A percentile compares a stretch with the other conserved stretches of the same genome.
Conservation (phyloP, 2,888 invertebrate genomes). For the Tenthredo livida region DNA sequence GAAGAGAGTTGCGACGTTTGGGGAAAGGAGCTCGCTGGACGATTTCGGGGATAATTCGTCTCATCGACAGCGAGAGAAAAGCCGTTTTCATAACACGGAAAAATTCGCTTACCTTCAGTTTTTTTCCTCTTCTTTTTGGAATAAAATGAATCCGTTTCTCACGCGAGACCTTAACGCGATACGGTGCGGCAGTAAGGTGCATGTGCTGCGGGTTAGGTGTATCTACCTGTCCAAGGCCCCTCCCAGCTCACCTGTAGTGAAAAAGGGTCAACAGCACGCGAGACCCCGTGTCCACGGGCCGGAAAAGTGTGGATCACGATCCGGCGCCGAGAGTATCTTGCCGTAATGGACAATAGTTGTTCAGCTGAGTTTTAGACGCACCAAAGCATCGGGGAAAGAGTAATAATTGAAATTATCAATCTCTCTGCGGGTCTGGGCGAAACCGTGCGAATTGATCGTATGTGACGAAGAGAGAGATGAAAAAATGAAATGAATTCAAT, state of each 20-base stretch:
- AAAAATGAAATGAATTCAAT: background rate
- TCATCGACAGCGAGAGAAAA: background rate
- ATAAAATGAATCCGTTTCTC: background rate
- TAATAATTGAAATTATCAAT: background rate
- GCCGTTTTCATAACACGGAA: background rate
- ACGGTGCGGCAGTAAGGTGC: conserved; percentile 57
- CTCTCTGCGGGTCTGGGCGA: background rate
- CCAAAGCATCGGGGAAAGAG: background rate
- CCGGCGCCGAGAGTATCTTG: conserved; percentile 14
- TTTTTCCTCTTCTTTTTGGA: background rate
- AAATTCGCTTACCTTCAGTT: background rate
- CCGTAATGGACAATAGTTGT: background rate
- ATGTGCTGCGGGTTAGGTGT: conserved; percentile 63
- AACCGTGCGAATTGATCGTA: background rate
- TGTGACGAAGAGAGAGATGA: background rate
- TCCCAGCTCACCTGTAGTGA: conserved; percentile 71
- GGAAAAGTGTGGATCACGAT: conserved; percentile 66
- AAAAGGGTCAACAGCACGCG: conserved; percentile 74
- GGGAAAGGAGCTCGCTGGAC: background rate
- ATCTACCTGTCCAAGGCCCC: conserved; percentile 70
- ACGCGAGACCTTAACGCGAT: conserved; percentile 6
- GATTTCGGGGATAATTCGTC: background rate
- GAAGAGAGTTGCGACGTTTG: background rate
- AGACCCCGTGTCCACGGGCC: conserved; percentile 50
- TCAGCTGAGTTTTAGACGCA: background rate